Conservation (phyloP, 2,888 invertebrate species). For the Carterocephalus palaemon region DNA sequence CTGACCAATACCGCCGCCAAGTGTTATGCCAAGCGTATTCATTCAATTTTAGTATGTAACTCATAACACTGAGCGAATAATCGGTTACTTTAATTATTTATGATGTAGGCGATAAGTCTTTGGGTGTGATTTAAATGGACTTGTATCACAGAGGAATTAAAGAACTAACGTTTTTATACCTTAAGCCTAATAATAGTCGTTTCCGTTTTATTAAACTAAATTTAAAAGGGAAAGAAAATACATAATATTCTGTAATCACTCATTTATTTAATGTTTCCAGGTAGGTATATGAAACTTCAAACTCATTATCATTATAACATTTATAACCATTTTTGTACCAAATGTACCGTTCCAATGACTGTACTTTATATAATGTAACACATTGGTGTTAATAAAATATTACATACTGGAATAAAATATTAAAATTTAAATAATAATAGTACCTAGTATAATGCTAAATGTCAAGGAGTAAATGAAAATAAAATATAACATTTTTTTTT, state of each 20-base stretch:
- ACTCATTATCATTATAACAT: constrained; percentile 56
- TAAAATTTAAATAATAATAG: constrained; percentile 35
- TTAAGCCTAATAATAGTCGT: too few relatives aligned
- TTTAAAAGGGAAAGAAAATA: constrained; percentile 32
- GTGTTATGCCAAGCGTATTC: too few relatives aligned
- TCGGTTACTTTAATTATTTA: too few relatives aligned
- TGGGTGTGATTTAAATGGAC: too few relatives aligned
- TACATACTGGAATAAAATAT: constrained; percentile 25
- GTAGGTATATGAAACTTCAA: constrained; percentile 58
- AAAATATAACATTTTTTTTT: neutral
- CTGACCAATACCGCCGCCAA: too few relatives aligned
- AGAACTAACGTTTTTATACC: too few relatives aligned
- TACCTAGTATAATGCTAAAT: constrained; percentile 10
- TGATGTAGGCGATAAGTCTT: too few relatives aligned
- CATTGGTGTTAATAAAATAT: constrained; percentile 15
- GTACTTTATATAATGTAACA: constrained; percentile 42
- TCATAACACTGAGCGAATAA: too few relatives aligned
- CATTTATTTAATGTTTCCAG: constrained; percentile 70
- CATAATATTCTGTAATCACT: constrained; percentile 55
- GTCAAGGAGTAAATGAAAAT: neutral
- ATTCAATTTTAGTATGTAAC: too few relatives aligned
- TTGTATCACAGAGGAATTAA: too few relatives aligned
- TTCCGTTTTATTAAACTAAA: too few relatives aligned
- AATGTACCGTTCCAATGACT: constrained; percentile 65
- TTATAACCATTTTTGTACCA: constrained; percentile 76